Evolutionary conservation across 2,797 vertebrate species (phyloP).

Genomic region (Parotocinclus haroldoi): DNA sequence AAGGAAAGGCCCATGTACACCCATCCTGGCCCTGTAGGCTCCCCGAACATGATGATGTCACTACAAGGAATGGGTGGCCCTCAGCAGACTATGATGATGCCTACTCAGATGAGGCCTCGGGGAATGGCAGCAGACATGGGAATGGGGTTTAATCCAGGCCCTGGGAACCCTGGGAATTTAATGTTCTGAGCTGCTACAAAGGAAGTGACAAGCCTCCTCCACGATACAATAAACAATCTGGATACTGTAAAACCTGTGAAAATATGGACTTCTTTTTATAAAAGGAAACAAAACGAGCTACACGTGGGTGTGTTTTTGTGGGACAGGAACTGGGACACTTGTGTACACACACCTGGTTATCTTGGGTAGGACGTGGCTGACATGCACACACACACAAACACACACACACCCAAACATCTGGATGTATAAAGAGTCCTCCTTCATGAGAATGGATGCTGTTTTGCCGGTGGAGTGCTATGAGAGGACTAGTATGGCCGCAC

Average conservation of each 20-base stretch:
- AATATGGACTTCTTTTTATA: constrained; percentile 29
- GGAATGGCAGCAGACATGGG: constrained; percentile 89
- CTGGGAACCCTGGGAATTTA: constrained; percentile 94
- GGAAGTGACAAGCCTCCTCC: constrained; percentile 42
- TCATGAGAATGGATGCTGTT: constrained; percentile 36
- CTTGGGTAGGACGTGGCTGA: constrained; percentile 33
- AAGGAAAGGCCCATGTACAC: constrained; percentile 81
- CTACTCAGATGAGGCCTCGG: constrained; percentile 96
- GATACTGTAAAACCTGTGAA: constrained; percentile 48
- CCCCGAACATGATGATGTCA: constrained; percentile 99
- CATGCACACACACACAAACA: constrained; percentile 14
- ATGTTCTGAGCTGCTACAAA: constrained; percentile 92
- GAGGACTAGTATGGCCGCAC: constrained; percentile 27
- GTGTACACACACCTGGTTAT: constrained; percentile 33
- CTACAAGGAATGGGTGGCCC: constrained; percentile 98
- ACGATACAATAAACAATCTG: constrained; percentile 32
- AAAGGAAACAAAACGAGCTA: constrained; percentile 33
- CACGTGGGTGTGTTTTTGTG: constrained; percentile 27
- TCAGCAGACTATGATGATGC: constrained; percentile 99
- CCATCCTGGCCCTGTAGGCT: constrained; percentile 85
- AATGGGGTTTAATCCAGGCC: constrained; percentile 98
- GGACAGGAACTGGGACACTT: constrained; percentile 37
- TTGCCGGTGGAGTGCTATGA: constrained; percentile 37
- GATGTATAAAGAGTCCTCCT: constrained; percentile 42
- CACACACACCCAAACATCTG: constrained; percentile 35